These are phyloP conservation scores for Phocoena phocoena DNA, from an alignment of 2,113 vertebrate genomes.

Conservation along the genomic window DNA sequence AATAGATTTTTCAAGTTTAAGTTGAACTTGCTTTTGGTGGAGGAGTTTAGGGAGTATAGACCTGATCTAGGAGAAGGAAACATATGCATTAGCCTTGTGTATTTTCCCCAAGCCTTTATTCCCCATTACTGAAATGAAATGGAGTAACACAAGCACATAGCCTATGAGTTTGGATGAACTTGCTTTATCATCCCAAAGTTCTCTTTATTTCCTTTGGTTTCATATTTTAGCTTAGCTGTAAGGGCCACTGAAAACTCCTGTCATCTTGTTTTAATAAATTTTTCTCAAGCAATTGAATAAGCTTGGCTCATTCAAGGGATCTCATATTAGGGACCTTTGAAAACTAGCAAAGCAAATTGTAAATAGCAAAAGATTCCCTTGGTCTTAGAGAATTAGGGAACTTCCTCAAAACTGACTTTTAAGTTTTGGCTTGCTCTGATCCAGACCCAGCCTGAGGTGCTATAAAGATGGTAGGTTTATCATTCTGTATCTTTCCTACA, in stretches of 20 bases:
- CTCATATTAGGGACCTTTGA: background rate
- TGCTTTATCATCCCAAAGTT: conserved; percentile 41
- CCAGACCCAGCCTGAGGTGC: background rate
- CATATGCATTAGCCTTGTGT: background rate
- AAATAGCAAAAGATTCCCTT: background rate
- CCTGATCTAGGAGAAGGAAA: background rate
- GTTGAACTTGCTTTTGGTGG: background rate
- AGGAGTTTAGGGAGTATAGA: background rate
- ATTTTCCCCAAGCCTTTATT: conserved; percentile 40
- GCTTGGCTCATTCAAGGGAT: background rate
- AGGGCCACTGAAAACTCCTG: conserved; percentile 4
- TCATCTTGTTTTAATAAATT: conserved; percentile 3
- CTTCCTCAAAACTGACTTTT: background rate
- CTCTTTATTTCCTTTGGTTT: conserved; percentile 51
- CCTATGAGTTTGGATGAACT: conserved; percentile 42
- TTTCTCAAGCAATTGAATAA: background rate
- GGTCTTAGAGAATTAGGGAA: background rate
- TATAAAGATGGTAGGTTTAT: no score
- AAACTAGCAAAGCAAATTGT: background rate
- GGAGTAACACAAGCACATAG: background rate
- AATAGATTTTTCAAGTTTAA: background rate
- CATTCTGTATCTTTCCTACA: background rate
- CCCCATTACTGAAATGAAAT: conserved; percentile 24
- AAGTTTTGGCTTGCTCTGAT: background rate
- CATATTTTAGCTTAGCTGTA: background rate